Conservation (phyloP, 2,113 vertebrate genomes). For the Cottus gobio region DNA sequence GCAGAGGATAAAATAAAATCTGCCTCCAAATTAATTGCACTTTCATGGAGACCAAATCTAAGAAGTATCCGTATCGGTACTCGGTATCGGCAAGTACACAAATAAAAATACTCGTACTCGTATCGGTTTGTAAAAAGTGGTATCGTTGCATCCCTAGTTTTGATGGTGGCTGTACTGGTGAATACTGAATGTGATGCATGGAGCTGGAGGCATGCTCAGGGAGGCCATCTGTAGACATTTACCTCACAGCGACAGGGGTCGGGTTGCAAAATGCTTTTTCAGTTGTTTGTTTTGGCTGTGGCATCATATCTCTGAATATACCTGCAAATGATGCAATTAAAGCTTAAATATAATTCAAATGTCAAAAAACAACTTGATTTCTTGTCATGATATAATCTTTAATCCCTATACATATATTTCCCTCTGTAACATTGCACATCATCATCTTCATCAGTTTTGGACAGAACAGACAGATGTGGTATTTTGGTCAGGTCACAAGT, state of each 20-base stretch:
- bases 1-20: too few species aligned
- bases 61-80: too few species aligned
- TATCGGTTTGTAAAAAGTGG: too few species aligned
- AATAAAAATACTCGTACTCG: too few species aligned
- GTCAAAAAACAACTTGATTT: background rate
- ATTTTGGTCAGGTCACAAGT: constrained; percentile 71
- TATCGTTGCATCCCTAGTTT: too few species aligned
- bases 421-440: constrained; percentile 74
- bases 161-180: too few species aligned
- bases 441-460: constrained; percentile 50
- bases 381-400: constrained; percentile 69
- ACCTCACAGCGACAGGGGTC: constrained; percentile 30
- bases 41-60: too few species aligned
- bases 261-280: background rate
- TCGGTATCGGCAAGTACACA: too few species aligned
- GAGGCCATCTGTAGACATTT: too few species aligned
- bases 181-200: too few species aligned
- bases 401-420: constrained; percentile 72
- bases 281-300: constrained; percentile 41
- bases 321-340: constrained; percentile 35
- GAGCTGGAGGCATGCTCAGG: too few species aligned
- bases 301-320: constrained; percentile 37
- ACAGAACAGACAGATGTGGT: constrained; percentile 69
- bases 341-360: constrained; percentile 39
- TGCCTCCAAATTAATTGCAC: too few species aligned